Percentiles rank a stretch among this genome's conserved stretches.
Evolutionary conservation across 2,797 vertebrate species (phyloP).

Genomic region (Lepidocolaptes lacrymiger): DNA sequence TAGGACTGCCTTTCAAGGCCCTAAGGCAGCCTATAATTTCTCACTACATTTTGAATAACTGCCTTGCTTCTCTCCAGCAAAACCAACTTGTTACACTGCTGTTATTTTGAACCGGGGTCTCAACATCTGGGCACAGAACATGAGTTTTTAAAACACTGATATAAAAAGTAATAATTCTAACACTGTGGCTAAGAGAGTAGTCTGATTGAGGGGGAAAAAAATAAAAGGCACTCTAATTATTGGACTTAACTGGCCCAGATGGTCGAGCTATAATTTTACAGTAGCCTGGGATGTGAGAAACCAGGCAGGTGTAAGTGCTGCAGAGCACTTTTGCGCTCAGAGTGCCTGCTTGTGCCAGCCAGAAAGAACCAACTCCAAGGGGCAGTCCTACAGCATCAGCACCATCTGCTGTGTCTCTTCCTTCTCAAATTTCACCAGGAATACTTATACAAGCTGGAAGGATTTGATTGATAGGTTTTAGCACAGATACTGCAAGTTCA

Average conservation of each 20-base stretch:
- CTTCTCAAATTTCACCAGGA: not conserved
- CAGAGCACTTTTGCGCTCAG: not conserved
- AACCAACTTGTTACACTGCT: not conserved
- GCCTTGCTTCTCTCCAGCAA: not conserved
- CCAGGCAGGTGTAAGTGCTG: rapidly evolving
- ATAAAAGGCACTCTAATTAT: not conserved
- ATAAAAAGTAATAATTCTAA: not conserved
- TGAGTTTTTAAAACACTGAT: not conserved
- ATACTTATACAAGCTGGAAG: not conserved
- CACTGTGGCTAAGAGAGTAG: not conserved
- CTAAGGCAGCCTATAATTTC: not conserved
- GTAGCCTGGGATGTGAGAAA: not conserved
- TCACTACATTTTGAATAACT: not conserved
- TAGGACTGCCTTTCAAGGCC: not conserved
- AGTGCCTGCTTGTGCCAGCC: not conserved
- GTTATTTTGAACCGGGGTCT: not conserved
- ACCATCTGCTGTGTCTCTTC: not conserved
- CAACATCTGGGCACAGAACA: not conserved
- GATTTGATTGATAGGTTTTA: not conserved
- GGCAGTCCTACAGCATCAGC: not conserved
- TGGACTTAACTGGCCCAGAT: not conserved
- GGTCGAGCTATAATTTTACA: not conserved
- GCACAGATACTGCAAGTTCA: not conserved
- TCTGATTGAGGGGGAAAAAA: not conserved
- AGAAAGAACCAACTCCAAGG: not conserved